A percentile compares a stretch with the other conserved stretches of the same genome.
These are phyloP conservation scores for Drosophila mayri DNA, from an alignment of 1,140 invertebrate species.

Conservation along the genomic window DNA sequence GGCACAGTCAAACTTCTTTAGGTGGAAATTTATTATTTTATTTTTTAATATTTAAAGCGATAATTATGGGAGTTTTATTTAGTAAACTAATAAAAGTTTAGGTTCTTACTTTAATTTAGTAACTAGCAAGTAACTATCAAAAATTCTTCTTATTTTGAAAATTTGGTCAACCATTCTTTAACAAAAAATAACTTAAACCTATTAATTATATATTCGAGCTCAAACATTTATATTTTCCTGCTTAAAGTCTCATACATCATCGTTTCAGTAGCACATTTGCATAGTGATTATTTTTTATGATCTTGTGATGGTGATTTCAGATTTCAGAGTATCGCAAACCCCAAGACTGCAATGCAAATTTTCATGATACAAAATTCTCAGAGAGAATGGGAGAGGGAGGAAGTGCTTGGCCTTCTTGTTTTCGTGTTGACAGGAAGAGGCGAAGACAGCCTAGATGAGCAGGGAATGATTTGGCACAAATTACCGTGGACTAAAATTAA, in stretches of 20 bases:
- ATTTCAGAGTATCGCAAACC: slow-evolving; percentile 1
- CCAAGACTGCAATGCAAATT: slow-evolving; percentile 66
- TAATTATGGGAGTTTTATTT: too few relatives aligned
- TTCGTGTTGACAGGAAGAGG: slow-evolving; percentile 62
- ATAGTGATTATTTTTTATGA: slow-evolving; percentile 23
- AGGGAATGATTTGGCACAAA: slow-evolving; percentile 69
- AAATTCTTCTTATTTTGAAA: neutral
- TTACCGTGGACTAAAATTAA: slow-evolving; percentile 70
- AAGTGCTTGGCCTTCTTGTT: slow-evolving; percentile 33
- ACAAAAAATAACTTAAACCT: neutral
- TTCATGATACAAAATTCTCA: slow-evolving; percentile 15
- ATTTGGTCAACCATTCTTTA: neutral
- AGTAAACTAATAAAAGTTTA: too few relatives aligned
- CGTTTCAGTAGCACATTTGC: slow-evolving; percentile 11
- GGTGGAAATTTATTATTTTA: too few relatives aligned
- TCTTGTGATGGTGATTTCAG: neutral
- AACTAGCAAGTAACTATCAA: too few relatives aligned
- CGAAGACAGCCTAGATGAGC: slow-evolving; percentile 51
- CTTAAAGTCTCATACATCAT: neutral
- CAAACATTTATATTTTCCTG: too few relatives aligned
- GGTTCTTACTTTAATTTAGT: too few relatives aligned
- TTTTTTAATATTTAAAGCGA: too few relatives aligned
- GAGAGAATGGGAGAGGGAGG: slow-evolving; percentile 36
- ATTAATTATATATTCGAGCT: too few relatives aligned
- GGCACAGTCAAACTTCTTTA: neutral